A percentile compares a stretch with the other conserved stretches of the same genome.
These are phyloP conservation scores for Aphelenchoides fujianensis DNA, from an alignment of 1,140 invertebrate genomes.

Conservation along the genomic window DNA sequence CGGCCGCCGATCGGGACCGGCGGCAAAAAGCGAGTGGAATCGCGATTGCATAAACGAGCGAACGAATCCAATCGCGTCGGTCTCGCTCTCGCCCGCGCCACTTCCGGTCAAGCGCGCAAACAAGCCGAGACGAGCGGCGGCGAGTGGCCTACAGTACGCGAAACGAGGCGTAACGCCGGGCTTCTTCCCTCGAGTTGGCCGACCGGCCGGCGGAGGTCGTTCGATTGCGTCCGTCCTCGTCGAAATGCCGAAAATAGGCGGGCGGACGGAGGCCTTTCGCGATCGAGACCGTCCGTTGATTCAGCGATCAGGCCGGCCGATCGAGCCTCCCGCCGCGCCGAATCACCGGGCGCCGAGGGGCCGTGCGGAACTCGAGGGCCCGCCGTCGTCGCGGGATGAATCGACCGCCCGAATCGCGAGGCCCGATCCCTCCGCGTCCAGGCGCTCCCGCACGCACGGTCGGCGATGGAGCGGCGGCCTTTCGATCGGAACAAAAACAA, in stretches of 20 bases:
- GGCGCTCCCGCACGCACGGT: background rate
- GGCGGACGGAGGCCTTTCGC: background rate
- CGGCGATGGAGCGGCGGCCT: background rate
- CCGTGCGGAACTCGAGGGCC: background rate
- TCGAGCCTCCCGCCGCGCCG: background rate
- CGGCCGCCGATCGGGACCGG: no score
- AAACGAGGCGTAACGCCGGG: background rate
- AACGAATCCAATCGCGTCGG: no score
- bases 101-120: background rate
- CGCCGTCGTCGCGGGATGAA: background rate
- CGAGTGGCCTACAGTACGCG: background rate
- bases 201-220: background rate
- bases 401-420: no score
- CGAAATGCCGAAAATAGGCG: conserved; percentile 4
- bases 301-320: background rate
- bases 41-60: no score
- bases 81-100: no score
- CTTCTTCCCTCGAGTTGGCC: no score
- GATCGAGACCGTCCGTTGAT: background rate
- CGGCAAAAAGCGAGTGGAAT: no score
- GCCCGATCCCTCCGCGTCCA: background rate
- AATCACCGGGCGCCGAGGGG: background rate
- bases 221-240: no score
- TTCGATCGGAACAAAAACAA: conserved; percentile 1
- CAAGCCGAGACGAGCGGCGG: background rate